Base-by-base conservation (phyloP, 2,797 vertebrate genomes). In the Numenius phaeopus region DNA sequence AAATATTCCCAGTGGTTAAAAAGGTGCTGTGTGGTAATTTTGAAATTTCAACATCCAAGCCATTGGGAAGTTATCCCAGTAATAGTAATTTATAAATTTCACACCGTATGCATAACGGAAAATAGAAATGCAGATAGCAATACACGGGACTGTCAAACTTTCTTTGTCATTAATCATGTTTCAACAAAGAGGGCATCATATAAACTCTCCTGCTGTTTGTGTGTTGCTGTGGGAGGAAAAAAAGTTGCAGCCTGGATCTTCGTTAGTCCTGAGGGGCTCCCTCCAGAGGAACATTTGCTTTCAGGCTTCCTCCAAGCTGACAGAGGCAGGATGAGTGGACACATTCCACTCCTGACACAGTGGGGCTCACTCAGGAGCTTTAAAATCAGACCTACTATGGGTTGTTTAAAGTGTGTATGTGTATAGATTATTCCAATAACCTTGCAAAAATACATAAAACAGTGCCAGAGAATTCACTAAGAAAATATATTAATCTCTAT, bases 241-340 rank as follows among this genome's bases (percentile, higher is more conserved):
- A 94, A 97, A 96, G 95, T 97, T 96, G 86, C 75, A 89, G 66
- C 11, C 61, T 94, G 72, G 79, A 55, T 92, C 61, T 85, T 87
- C 27, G 0, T 71, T 72, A 40, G 62, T 91, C 93, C 82, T 69
- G 89, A 83, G 94, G 87, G 67, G 90, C 92, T 96, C 94, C 94
- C 94, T 96, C 92, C 94, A 96, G 92, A 96, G 96, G 94, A 88
- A 23, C 42, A 2, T 85, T 92, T 69, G 52, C 87, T 92, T 30
- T 65, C 79, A 69, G 90, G 54, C 82, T 91, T 83, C 72, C 82
- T 91, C 42, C n/a, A 44, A 54, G 79, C 83, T 86, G 90, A 69
- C 71, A 83, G 81, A 83, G 72, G 87, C 46, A 88, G 88, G 44
- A 89, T 92, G 95, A 96, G 87, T 65, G 83, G 94, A 89, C 87